A percentile compares a stretch with the other conserved stretches of the same genome.
phyloP scores from a whole-genome alignment of 2,113 vertebrate genomes.

The Chaetura pelagica region DNA sequence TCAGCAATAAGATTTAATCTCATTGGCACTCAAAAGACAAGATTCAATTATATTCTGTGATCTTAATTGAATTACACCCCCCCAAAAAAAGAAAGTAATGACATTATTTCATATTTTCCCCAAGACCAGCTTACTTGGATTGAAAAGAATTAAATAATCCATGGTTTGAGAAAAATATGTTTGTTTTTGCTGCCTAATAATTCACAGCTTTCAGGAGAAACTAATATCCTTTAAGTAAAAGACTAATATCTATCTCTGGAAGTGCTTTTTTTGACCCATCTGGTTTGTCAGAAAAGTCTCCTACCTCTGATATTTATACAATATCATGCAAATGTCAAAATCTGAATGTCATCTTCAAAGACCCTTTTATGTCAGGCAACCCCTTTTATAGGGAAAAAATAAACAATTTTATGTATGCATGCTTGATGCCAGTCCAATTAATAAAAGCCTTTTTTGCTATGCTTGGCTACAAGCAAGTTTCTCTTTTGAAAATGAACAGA shows the following conservation, averaged over 20 bases:
- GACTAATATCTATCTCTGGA: constrained; percentile 72
- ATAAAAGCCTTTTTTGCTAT: constrained; percentile 93
- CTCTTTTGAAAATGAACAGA: constrained; percentile 93
- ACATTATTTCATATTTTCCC: constrained; percentile 71
- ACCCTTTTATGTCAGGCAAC: constrained; percentile 95
- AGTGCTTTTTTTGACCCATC: constrained; percentile 80
- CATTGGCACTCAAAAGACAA: constrained; percentile 68
- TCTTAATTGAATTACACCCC: constrained; percentile 72
- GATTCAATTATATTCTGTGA: constrained; percentile 70
- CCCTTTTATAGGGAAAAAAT: constrained; percentile 93
- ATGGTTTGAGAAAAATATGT: constrained; percentile 70
- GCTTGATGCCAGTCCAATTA: constrained; percentile 99
- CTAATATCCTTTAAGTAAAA: constrained; percentile 80
- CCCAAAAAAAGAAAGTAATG: constrained; percentile 53
- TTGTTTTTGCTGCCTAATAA: constrained; percentile 77
- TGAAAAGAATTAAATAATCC: constrained; percentile 63
- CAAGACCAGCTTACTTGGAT: constrained; percentile 34
- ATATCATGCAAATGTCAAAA: constrained; percentile 99
- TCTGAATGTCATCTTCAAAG: constrained; percentile 99
- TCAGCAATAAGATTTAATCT: constrained; percentile 74
- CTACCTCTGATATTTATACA: constrained; percentile 94
- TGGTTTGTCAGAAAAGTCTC: constrained; percentile 85
- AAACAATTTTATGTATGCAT: constrained; percentile 96
- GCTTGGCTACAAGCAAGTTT: constrained; percentile 89
- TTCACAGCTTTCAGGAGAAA: constrained; percentile 72